Percentiles rank a stretch among this genome's conserved stretches.
phyloP scores from a whole-genome alignment of 2,888 invertebrate species.

The Dasypolia templi region DNA sequence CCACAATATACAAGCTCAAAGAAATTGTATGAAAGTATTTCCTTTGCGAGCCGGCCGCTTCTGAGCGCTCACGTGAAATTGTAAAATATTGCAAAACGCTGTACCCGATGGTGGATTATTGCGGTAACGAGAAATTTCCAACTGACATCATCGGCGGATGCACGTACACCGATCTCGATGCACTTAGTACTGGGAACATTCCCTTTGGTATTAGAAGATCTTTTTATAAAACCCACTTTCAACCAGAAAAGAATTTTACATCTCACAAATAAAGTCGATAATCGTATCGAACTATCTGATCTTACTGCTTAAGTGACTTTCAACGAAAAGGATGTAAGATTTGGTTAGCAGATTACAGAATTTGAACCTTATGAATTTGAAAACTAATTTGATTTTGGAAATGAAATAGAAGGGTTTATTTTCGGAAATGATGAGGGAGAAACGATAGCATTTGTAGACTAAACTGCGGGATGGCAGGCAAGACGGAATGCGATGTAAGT shows the following conservation, averaged over 20 bases:
- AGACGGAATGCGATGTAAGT: conserved; percentile 84
- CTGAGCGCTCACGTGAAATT: conserved; percentile 74
- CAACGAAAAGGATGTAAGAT: conserved; percentile 71
- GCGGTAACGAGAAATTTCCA: conserved; percentile 89
- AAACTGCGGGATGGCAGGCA: conserved; percentile 81
- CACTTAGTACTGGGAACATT: conserved; percentile 83
- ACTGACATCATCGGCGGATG: conserved; percentile 87
- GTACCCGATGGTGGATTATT: conserved; percentile 84
- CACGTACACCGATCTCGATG: conserved; percentile 88
- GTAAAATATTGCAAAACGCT: conserved; percentile 82
- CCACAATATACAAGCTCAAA: conserved; percentile 63
- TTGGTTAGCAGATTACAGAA: conserved; percentile 41
- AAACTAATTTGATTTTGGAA: conserved; percentile 57
- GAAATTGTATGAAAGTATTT: conserved; percentile 68
- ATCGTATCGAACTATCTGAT: conserved; percentile 45
- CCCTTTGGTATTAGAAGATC: conserved; percentile 62
- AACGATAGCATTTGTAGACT: conserved; percentile 81
- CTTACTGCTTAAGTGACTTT: conserved; percentile 61
- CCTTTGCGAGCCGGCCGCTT: conserved; percentile 58
- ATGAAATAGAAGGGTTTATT: conserved; percentile 44
- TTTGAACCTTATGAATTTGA: conserved; percentile 55
- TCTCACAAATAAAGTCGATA: conserved; percentile 60
- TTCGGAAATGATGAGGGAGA: conserved; percentile 49
- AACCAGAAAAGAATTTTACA: conserved; percentile 62
- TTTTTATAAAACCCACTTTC: conserved; percentile 54